Evolutionary conservation across 2,888 invertebrate genomes (phyloP).

Genomic region (Smittia sp.): DNA sequence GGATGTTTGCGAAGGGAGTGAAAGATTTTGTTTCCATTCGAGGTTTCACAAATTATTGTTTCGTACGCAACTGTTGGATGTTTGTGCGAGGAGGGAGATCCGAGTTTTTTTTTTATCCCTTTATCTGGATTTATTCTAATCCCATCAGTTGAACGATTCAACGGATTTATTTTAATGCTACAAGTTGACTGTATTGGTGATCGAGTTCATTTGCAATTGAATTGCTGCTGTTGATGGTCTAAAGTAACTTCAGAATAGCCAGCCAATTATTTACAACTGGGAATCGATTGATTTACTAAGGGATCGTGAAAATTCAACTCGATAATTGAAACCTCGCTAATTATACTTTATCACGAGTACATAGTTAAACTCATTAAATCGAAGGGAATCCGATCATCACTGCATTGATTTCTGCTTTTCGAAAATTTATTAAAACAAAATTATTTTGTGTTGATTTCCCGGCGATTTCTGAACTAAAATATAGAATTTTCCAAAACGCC

Average conservation of each 20-base stretch:
- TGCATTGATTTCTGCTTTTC: too few species aligned
- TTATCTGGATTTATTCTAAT: constrained; percentile 55
- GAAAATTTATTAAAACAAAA: too few species aligned
- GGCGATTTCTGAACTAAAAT: not conserved
- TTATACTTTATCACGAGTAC: too few species aligned
- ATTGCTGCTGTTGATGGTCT: too few species aligned
- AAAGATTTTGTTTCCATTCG: constrained; percentile 8
- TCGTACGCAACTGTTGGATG: constrained; percentile 14
- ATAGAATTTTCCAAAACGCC: not conserved
- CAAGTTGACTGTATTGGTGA: constrained; percentile 2
- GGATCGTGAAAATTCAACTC: too few species aligned
- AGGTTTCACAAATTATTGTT: not conserved
- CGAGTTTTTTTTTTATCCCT: constrained; percentile 49
- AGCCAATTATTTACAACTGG: too few species aligned
- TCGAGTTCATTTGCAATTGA: too few species aligned
- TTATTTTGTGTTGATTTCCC: constrained; percentile 1
- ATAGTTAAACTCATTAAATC: too few species aligned
- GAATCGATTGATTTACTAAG: too few species aligned
- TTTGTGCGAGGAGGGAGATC: not conserved
- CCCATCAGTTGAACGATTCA: constrained; percentile 49
- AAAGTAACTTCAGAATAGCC: too few species aligned
- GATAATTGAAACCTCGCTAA: too few species aligned
- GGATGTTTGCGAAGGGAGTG: constrained; percentile 20
- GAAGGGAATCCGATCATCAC: too few species aligned
- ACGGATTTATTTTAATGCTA: constrained; percentile 41